These are phyloP conservation scores for Crotalus horridus DNA, from an alignment of 2,113 vertebrate species.

Conservation along the genomic window DNA sequence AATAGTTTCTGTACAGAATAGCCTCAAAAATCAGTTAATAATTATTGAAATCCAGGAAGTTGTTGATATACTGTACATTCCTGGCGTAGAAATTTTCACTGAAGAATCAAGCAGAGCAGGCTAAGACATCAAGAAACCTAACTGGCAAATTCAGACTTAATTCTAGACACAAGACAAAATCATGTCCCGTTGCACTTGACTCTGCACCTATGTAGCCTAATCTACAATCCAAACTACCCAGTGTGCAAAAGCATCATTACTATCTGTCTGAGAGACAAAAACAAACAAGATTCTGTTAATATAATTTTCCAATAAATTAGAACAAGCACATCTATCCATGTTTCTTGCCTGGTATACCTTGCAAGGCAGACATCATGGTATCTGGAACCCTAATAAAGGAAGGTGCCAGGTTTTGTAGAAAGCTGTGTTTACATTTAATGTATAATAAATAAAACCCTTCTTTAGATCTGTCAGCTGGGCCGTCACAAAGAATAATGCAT, in stretches of 20 bases:
- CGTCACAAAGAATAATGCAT: background rate
- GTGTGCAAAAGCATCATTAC: background rate
- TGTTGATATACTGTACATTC: background rate
- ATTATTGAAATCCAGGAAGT: background rate
- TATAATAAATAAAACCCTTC: background rate
- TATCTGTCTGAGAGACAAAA: background rate
- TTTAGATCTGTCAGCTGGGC: background rate
- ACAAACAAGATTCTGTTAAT: background rate
- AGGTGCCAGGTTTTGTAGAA: background rate
- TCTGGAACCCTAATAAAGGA: background rate
- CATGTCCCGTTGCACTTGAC: background rate
- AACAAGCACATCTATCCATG: background rate
- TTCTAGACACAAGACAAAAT: background rate
- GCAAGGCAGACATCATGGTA: background rate
- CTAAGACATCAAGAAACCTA: background rate
- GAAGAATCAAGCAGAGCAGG: background rate
- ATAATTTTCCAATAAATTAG: background rate
- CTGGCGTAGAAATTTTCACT: background rate
- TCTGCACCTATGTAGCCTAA: background rate
- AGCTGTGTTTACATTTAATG: background rate
- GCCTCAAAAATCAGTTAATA: background rate
- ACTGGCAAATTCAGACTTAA: background rate
- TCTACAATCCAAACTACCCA: background rate
- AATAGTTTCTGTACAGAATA: background rate
- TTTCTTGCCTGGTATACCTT: background rate